These are phyloP conservation scores for Eupithecia pulchellata DNA, from an alignment of 2,888 invertebrate species.

Conservation along the genomic window DNA sequence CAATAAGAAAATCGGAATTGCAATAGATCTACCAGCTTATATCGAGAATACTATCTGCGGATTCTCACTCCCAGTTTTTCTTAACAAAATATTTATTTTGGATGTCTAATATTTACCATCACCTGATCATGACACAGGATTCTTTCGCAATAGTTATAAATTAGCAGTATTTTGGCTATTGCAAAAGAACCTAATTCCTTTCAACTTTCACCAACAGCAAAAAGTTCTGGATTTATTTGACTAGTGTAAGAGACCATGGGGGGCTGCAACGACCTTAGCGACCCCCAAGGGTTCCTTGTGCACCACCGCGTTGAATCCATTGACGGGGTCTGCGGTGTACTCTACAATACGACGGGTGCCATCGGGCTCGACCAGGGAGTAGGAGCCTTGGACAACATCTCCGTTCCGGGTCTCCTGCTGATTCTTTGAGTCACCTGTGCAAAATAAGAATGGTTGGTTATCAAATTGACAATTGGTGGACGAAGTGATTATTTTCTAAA, in stretches of 20 bases:
- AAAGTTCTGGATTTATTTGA: constrained; percentile 30
- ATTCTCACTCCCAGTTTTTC: not conserved
- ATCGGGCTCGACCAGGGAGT: constrained; percentile 87
- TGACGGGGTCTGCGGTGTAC: constrained; percentile 88
- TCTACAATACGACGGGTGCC: constrained; percentile 87
- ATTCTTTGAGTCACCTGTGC: constrained; percentile 77
- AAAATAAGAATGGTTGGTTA: constrained; percentile 2
- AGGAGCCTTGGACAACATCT: constrained; percentile 87
- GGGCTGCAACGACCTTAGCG: constrained; percentile 73
- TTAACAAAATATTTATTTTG: not conserved
- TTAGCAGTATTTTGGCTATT: not conserved
- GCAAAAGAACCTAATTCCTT: not conserved
- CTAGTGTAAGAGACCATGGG: constrained; percentile 69
- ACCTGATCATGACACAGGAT: not conserved
- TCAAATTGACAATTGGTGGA: not conserved
- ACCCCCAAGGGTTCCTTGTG: constrained; percentile 85
- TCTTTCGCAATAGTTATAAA: not conserved
- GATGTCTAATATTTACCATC: not conserved
- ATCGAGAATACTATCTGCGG: constrained; percentile 22
- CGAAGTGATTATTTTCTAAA: not conserved
- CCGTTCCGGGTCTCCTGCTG: constrained; percentile 85
- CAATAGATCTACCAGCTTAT: constrained; percentile 25
- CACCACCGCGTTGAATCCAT: constrained; percentile 88
- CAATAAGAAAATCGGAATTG: not conserved
- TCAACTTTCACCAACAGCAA: constrained; percentile 6